Percentiles rank a stretch among this genome's conserved stretches.
Evolutionary conservation across 2,888 invertebrate species (phyloP).

Genomic region (Chrysolina haemoptera): DNA sequence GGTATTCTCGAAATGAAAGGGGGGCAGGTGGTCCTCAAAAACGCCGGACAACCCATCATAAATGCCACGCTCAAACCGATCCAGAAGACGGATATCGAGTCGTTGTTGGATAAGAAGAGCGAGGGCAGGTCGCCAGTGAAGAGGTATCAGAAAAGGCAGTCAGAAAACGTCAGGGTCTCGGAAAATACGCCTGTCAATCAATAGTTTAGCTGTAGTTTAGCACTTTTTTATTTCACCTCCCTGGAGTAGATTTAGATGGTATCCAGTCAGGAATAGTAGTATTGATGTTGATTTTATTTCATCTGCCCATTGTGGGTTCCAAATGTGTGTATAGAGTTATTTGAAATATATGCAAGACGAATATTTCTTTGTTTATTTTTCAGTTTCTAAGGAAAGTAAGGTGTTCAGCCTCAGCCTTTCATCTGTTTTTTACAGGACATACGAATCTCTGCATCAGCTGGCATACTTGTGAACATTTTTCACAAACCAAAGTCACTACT

Average conservation of each 20-base stretch:
- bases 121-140: conserved; percentile 46
- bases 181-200: conserved; percentile 2
- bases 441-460: no score
- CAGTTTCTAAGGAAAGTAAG: no score
- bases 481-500: no score
- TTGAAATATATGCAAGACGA: background rate
- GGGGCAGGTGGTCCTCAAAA: conserved; percentile 55
- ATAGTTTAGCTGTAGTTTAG: background rate
- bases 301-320: background rate
- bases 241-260: background rate
- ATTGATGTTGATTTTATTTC: background rate
- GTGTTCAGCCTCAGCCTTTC: no score
- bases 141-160: conserved; percentile 42
- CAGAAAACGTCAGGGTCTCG: background rate
- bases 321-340: conserved; percentile 9
- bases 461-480: no score
- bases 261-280: background rate
- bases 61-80: conserved; percentile 55
- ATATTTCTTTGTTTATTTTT: background rate
- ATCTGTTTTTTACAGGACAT: no score
- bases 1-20: conserved; percentile 62
- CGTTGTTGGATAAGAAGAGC: conserved; percentile 47
- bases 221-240: background rate
- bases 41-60: conserved; percentile 52
- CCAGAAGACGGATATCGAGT: conserved; percentile 54